Conservation (phyloP, 1,140 invertebrate species). For the Charaxes varanes region DNA sequence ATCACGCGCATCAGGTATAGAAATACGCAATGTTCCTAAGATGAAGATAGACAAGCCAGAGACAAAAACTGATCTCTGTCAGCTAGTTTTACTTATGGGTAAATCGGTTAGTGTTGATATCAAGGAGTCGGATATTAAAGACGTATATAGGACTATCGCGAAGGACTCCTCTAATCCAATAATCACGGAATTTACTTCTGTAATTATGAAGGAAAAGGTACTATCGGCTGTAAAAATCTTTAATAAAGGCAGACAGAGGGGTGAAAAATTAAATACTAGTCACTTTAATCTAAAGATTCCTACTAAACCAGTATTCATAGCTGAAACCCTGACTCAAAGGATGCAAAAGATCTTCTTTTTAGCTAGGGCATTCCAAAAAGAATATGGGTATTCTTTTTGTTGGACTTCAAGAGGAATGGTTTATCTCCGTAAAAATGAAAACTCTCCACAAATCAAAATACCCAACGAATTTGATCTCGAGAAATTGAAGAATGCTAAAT, state of each 20-base stretch:
- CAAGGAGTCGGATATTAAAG: background rate
- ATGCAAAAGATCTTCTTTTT: background rate
- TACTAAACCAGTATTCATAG: background rate
- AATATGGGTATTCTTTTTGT: background rate
- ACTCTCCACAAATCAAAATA: background rate
- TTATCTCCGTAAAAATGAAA: background rate
- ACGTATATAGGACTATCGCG: background rate
- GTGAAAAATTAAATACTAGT: background rate
- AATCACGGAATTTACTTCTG: background rate
- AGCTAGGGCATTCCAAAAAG: background rate
- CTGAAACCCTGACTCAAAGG: background rate
- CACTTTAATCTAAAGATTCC: background rate
- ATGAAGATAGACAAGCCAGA: too few species aligned
- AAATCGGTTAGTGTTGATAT: background rate
- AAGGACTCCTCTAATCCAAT: background rate
- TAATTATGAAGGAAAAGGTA: background rate
- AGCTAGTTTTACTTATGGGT: background rate
- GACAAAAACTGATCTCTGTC: background rate
- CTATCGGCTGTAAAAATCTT: background rate
- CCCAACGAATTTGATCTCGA: background rate
- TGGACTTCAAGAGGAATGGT: background rate
- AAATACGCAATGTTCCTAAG: background rate
- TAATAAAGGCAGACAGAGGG: background rate
- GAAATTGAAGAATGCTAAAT: background rate
- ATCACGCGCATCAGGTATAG: background rate